Evolutionary conservation across 2,888 invertebrate species (phyloP).

Genomic region (Tachina lurida): DNA sequence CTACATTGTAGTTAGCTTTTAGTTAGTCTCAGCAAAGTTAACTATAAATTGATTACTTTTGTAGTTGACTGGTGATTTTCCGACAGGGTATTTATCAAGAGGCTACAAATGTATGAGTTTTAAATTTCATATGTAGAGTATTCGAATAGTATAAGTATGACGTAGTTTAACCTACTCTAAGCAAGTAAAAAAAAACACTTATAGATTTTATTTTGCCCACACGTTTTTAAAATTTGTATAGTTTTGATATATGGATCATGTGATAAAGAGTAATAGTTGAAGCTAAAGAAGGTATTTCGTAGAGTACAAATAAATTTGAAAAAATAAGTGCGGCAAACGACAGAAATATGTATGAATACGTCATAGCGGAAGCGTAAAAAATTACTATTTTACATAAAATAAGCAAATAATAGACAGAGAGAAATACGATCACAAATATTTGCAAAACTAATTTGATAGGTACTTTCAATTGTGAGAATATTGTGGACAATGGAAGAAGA

Average conservation of each 20-base stretch:
- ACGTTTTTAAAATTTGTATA: neutral
- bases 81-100: neutral
- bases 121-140: neutral
- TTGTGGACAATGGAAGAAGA: constrained; percentile 20
- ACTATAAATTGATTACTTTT: too few species aligned
- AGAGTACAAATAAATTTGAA: neutral
- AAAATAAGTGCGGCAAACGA: neutral
- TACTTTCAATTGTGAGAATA: constrained; percentile 40
- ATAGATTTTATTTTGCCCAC: constrained; percentile 22
- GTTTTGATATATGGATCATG: constrained; percentile 46
- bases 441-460: constrained; percentile 53
- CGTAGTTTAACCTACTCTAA: constrained; percentile 34
- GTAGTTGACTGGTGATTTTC: too few species aligned
- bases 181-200: neutral
- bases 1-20: too few species aligned
- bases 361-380: constrained; percentile 56
- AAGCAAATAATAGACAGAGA: neutral
- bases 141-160: constrained; percentile 6
- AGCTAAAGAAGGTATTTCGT: constrained; percentile 17
- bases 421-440: constrained; percentile 43
- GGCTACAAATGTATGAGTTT: neutral
- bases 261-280: constrained; percentile 26
- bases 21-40: too few species aligned
- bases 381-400: constrained; percentile 3
- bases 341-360: constrained; percentile 24